Evolutionary conservation across 2,797 vertebrate species (phyloP).

Genomic region (Mareca penelope): DNA sequence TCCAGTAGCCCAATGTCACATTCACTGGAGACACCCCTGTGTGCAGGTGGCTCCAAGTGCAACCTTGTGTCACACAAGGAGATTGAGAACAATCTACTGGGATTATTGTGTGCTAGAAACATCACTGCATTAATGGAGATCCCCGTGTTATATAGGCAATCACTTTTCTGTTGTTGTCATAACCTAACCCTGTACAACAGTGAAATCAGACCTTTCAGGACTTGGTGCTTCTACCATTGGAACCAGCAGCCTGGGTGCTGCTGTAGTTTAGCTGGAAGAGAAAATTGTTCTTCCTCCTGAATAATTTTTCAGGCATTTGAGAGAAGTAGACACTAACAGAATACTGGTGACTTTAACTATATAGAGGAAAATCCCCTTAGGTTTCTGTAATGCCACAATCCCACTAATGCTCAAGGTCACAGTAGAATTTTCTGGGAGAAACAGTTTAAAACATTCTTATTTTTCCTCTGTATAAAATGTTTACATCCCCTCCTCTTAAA

Average conservation of each 20-base stretch:
- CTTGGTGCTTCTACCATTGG: neutral
- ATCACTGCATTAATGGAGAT: neutral
- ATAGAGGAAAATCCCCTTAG: neutral
- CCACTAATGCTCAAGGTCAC: neutral
- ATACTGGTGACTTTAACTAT: neutral
- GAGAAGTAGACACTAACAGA: neutral
- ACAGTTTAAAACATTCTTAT: neutral
- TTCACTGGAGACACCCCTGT: neutral
- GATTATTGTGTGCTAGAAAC: neutral
- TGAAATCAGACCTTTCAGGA: neutral
- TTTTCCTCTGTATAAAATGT: neutral
- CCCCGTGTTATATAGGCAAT: neutral
- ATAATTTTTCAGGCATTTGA: neutral
- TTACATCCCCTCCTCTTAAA: neutral
- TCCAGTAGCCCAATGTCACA: accelerated
- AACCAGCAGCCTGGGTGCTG: neutral
- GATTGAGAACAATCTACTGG: neutral
- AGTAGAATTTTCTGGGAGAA: neutral
- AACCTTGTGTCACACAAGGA: neutral
- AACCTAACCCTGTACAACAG: neutral
- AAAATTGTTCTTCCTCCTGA: neutral
- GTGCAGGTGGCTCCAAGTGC: neutral
- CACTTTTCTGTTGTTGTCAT: neutral
- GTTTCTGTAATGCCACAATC: neutral
- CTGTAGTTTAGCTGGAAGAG: neutral